Conservation (phyloP, 2,113 vertebrate genomes). For the Oncorhynchus keta region DNA sequence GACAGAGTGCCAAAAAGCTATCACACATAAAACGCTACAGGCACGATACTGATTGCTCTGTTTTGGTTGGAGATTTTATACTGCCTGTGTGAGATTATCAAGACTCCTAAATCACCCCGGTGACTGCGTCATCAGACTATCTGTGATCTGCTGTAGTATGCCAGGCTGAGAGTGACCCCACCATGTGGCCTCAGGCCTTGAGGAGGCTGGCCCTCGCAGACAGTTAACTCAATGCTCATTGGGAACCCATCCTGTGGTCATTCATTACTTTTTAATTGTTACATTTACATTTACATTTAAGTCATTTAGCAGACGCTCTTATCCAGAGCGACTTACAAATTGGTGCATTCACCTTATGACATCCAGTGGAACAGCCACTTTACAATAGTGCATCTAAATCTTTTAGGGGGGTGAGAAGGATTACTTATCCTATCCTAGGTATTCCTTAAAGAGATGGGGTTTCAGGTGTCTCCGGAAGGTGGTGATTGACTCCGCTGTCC, state of each 20-base stretch:
- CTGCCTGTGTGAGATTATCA: slow-evolving; percentile 25
- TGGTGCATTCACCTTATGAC: no score
- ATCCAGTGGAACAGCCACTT: no score
- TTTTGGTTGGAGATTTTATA: slow-evolving; percentile 34
- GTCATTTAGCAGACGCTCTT: no score
- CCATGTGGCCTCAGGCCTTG: background rate
- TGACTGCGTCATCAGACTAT: slow-evolving; percentile 10
- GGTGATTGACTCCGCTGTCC: no score
- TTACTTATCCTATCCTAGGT: no score
- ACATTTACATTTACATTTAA: no score
- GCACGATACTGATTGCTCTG: slow-evolving; percentile 38
- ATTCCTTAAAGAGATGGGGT: no score
- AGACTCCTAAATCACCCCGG: slow-evolving; percentile 26
- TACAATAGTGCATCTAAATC: no score
- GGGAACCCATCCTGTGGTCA: slow-evolving; percentile 15
- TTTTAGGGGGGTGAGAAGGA: no score
- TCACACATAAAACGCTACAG: slow-evolving; percentile 35
- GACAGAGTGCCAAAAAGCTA: slow-evolving; percentile 51
- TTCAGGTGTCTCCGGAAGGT: no score
- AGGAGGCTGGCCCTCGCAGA: no score
- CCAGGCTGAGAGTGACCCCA: slow-evolving; percentile 8
- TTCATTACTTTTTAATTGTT: slow-evolving; percentile 8
- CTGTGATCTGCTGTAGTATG: slow-evolving; percentile 17
- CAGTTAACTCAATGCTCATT: slow-evolving; percentile 3
- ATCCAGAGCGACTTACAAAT: no score